These are phyloP conservation scores for Speoplatyrhinus poulsoni DNA, from an alignment of 2,113 vertebrate species.

Conservation along the genomic window DNA sequence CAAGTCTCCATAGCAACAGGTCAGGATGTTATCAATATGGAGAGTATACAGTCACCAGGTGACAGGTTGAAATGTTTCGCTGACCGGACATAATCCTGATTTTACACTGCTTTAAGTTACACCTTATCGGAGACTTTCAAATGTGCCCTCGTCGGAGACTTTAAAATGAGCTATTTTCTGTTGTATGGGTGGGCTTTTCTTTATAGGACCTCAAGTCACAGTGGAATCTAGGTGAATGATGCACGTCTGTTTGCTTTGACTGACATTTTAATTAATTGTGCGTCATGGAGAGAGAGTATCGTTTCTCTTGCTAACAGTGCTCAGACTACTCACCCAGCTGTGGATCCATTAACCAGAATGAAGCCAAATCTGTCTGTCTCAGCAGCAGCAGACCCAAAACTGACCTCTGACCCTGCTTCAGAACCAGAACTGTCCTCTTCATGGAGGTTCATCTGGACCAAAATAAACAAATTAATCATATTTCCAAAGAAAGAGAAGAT, in stretches of 20 bases:
- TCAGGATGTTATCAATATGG: constrained; percentile 68
- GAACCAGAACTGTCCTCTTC: constrained; percentile 66
- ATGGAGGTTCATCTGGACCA: constrained; percentile 36
- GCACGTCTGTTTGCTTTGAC: too few relatives aligned
- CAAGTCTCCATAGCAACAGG: constrained; percentile 68
- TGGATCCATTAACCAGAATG: constrained; percentile 71
- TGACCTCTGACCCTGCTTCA: constrained; percentile 56
- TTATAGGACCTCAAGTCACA: background rate
- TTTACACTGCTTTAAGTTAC: background rate
- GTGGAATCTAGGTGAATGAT: too few relatives aligned
- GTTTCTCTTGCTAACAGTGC: too few relatives aligned
- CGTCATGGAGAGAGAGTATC: too few relatives aligned
- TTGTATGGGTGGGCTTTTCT: background rate
- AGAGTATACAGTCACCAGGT: constrained; percentile 10
- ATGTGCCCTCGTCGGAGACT: background rate
- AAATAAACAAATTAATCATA: constrained; percentile 58
- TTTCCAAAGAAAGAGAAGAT: constrained; percentile 12
- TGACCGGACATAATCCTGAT: constrained; percentile 2
- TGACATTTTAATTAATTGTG: too few relatives aligned
- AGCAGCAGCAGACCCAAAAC: constrained; percentile 38
- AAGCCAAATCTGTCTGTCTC: constrained; percentile 81
- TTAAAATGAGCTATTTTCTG: background rate
- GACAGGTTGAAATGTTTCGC: constrained; percentile 43
- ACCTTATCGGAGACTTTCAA: background rate
- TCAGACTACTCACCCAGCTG: constrained; percentile 64